These are phyloP conservation scores for Meloidogyne exigua DNA, from an alignment of 1,140 invertebrate genomes.

Conservation along the genomic window DNA sequence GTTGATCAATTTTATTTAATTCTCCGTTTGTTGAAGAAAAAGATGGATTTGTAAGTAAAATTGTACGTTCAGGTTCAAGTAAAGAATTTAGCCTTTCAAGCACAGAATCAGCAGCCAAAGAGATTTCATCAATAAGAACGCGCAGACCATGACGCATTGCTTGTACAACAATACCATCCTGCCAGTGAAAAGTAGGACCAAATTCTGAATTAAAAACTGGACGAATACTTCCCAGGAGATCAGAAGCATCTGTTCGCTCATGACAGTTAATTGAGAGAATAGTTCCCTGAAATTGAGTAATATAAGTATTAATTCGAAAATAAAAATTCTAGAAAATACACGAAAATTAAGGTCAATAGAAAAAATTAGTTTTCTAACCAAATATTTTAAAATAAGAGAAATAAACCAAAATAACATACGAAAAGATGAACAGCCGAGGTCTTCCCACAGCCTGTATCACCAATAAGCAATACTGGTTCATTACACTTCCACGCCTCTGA, in stretches of 20 bases:
- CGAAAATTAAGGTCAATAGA: too few species aligned
- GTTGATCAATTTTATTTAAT: slow-evolving; percentile 56
- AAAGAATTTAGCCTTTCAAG: slow-evolving; percentile 94
- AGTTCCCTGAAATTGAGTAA: slow-evolving; percentile 29
- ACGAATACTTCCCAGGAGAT: slow-evolving; percentile 90
- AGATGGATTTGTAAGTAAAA: slow-evolving; percentile 77
- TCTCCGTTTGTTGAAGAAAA: slow-evolving; percentile 24
- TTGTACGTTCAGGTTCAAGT: slow-evolving; percentile 84
- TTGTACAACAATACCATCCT: slow-evolving; percentile 87
- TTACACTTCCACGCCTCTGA: slow-evolving; percentile 81
- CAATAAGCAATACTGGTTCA: slow-evolving; percentile 91
- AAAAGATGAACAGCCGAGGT: slow-evolving; percentile 84
- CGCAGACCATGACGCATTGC: slow-evolving; percentile 82
- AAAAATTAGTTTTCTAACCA: too few species aligned
- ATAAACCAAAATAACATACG: slow-evolving; percentile 26
- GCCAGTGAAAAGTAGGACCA: slow-evolving; percentile 87
- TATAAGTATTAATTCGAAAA: not conserved
- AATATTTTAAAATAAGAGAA: not conserved
- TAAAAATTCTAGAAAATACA: too few species aligned
- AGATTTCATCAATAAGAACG: slow-evolving; percentile 97
- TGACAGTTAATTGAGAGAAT: slow-evolving; percentile 89
- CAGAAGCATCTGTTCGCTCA: slow-evolving; percentile 94
- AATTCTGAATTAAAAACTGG: slow-evolving; percentile 66
- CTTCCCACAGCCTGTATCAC: slow-evolving; percentile 97
- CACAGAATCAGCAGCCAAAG: slow-evolving; percentile 95